A percentile compares a stretch with the other conserved stretches of the same genome.
Evolutionary conservation across 2,888 invertebrate species (phyloP).

Genomic region (Tholera decimalis): DNA sequence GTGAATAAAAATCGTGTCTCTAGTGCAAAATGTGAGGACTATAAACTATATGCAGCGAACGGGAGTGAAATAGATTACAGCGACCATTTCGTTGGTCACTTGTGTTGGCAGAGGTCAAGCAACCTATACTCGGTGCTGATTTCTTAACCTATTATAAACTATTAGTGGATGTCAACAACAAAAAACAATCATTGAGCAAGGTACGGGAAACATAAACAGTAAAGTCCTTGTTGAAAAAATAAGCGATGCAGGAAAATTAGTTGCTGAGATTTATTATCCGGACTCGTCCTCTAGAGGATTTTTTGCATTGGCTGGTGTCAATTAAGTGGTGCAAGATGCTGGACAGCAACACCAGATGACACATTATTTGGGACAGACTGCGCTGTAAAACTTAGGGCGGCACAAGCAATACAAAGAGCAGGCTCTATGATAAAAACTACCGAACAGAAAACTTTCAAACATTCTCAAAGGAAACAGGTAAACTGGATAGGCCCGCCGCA

Average conservation of each 20-base stretch:
- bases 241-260: constrained; percentile 2
- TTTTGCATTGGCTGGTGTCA: not conserved
- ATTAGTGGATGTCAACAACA: no score
- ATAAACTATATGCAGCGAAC: no score
- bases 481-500: constrained; percentile 18
- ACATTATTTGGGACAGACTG: constrained; percentile 10
- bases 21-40: no score
- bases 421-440: not conserved
- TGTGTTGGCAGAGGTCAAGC: no score
- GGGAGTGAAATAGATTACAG: no score
- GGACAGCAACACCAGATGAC: not conserved
- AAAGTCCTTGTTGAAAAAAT: not conserved
- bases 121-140: no score
- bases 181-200: not conserved
- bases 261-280: constrained; percentile 1
- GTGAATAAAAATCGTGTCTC: no score
- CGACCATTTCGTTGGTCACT: no score
- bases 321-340: not conserved
- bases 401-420: constrained; percentile 7
- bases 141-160: no score
- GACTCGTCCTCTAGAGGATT: constrained; percentile 5
- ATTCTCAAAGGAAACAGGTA: not conserved
- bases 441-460: not conserved
- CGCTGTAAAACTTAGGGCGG: constrained; percentile 3
- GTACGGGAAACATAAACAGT: not conserved